Conservation (phyloP, 1,140 invertebrate species). For the Phthorimaea operculella region DNA sequence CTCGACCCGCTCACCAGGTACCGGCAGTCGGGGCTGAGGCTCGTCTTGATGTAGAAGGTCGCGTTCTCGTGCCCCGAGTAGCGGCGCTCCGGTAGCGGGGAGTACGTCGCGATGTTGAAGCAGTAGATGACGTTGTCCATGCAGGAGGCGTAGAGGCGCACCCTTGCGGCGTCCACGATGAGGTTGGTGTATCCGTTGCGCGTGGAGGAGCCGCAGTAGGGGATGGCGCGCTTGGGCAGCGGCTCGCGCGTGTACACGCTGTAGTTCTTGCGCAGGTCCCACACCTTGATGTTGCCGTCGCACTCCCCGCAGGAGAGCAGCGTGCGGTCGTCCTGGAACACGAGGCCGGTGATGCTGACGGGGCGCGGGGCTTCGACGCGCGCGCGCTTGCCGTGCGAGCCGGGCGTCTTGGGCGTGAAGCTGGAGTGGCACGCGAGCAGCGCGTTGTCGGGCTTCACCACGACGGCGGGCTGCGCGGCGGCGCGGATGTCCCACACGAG, state of each 20-base stretch:
- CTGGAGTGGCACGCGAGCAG: constrained; percentile 73
- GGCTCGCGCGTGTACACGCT: constrained; percentile 74
- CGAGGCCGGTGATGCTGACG: constrained; percentile 77
- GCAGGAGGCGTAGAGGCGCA: constrained; percentile 83
- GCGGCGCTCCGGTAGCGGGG: constrained; percentile 71
- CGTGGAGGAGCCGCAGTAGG: constrained; percentile 75
- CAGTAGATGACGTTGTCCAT: constrained; percentile 88
- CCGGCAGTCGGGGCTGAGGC: constrained; percentile 79
- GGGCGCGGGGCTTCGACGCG: constrained; percentile 45
- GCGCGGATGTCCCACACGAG: constrained; percentile 83
- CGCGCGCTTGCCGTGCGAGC: constrained; percentile 49
- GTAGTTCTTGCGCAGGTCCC: constrained; percentile 75
- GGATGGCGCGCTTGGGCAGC: constrained; percentile 75
- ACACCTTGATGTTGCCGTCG: constrained; percentile 87
- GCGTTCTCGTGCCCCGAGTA: constrained; percentile 79
- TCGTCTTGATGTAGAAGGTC: constrained; percentile 86
- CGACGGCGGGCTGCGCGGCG: constrained; percentile 40
- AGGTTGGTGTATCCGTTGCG: constrained; percentile 83
- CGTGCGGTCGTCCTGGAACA: constrained; percentile 81
- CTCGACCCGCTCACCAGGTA: constrained; percentile 87
- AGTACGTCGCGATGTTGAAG: constrained; percentile 75
- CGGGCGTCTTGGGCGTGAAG: constrained; percentile 59
- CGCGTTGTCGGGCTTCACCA: constrained; percentile 48
- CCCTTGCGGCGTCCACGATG: constrained; percentile 72
- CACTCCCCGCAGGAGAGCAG: constrained; percentile 84